Evolutionary conservation across 1,140 invertebrate genomes (phyloP), one percentile per base, ranked within the genome.

Genomic region (Ceratosolen fusciceps): DNA sequence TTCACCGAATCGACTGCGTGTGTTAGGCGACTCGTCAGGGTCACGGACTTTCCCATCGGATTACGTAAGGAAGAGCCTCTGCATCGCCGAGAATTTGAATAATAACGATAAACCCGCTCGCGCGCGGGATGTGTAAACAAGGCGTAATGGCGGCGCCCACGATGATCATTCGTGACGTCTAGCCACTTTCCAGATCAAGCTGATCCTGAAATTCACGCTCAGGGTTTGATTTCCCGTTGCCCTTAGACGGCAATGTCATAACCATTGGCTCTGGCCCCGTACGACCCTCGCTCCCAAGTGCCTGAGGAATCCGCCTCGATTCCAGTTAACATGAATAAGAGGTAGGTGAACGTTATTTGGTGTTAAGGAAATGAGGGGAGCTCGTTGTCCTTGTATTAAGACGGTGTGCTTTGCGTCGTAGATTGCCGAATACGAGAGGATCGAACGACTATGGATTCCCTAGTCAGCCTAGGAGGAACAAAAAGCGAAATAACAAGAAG

Each of bases 101-200:
- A n/a, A 24, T 39, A 29, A 4, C 14, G 12, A 47, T 56, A 5
- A 68, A 47, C 24, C 39, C 24, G 34, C 24, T 68, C 39, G n/a
- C n/a, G 10, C 39, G 21, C 60, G 26, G 8, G 4, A 5, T 56
- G 52, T 56, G 2, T 79, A 79, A 79, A 79, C 71, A 74, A 79
- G 62, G 37, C 54, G 37, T 68, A 68, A 79, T 79, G 77, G 77
- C 77, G 77, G 77, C 71, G 60, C 71, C 71, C 71, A 79, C 26
- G 71, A 79, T 79, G 71, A 21, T 74, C 60, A 79, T 74, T 43
- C 52, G 60, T 79, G 77, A 79, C 77, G 77, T 79, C 49, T 74
- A 68, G 74, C 65, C 34, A 74, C 43, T 67, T 74, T 1, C 47
- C 60, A 74, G 52, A 74, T 73, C 49, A 79, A 54, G 74, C 24